phyloP scores from a whole-genome alignment of 2,797 vertebrate genomes.

The Melanitta fusca region DNA sequence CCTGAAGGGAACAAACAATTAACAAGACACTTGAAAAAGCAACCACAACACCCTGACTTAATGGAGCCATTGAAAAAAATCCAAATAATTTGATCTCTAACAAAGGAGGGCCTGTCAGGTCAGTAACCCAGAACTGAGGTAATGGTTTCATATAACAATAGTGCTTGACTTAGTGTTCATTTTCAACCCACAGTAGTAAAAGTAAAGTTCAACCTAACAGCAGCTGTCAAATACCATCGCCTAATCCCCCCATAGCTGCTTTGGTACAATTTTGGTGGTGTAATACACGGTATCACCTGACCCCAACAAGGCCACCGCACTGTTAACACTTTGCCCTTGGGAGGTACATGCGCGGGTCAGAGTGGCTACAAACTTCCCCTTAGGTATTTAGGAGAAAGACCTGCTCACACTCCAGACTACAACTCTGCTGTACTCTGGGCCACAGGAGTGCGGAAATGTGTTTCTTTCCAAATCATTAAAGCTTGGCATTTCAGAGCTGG shows the following conservation, averaged over 20 bases:
- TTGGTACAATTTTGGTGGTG: slow-evolving; percentile 55
- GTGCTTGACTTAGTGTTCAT: slow-evolving; percentile 2
- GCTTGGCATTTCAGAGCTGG: slow-evolving; percentile 57
- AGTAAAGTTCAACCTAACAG: slow-evolving; percentile 45
- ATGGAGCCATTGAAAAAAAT: neutral
- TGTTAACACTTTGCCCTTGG: slow-evolving; percentile 60
- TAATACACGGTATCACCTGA: slow-evolving; percentile 38
- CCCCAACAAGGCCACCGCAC: slow-evolving; percentile 21
- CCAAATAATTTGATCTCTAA: slow-evolving; percentile 5
- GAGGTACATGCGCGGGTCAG: slow-evolving; percentile 6
- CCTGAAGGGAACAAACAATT: slow-evolving; percentile 6
- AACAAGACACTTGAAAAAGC: slow-evolving; percentile 34
- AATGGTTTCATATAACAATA: slow-evolving; percentile 18
- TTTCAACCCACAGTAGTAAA: slow-evolving; percentile 31
- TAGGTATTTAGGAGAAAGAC: slow-evolving; percentile 60
- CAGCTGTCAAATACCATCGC: slow-evolving; percentile 68
- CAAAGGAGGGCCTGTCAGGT: slow-evolving; percentile 21
- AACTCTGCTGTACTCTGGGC: slow-evolving; percentile 8
- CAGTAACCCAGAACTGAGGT: neutral
- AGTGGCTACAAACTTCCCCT: slow-evolving; percentile 30
- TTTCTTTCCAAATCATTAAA: slow-evolving; percentile 78
- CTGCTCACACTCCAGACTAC: neutral
- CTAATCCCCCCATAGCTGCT: slow-evolving; percentile 42
- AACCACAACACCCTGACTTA: neutral
- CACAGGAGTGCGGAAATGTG: slow-evolving; percentile 54